Evolutionary conservation across 2,888 invertebrate genomes (phyloP).

Genomic region (Electrophaes corylata): DNA sequence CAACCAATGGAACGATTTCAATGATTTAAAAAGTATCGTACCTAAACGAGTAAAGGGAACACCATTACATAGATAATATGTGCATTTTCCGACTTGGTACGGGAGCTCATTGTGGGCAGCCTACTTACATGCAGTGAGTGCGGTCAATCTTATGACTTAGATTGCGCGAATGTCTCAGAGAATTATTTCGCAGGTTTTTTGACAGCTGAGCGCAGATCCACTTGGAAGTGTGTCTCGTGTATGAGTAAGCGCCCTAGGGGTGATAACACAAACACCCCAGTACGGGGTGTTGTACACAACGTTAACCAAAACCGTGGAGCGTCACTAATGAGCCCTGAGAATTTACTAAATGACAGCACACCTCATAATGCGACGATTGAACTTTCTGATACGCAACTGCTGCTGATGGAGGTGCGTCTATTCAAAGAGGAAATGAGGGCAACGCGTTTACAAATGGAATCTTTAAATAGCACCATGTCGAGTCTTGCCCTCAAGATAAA

Average conservation of each 20-base stretch:
- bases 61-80: too few species aligned
- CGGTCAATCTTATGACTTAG: background rate
- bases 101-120: background rate
- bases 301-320: background rate
- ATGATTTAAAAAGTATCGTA: too few species aligned
- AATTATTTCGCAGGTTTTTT: background rate
- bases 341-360: background rate
- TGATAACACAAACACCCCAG: background rate
- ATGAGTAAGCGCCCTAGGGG: background rate
- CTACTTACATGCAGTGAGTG: background rate
- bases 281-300: background rate
- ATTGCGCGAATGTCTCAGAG: background rate
- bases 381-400: background rate
- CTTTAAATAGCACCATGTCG: background rate
- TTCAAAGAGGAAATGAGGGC: conserved; percentile 2
- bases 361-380: background rate
- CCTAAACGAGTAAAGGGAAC: too few species aligned
- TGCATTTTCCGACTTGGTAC: too few species aligned
- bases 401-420: background rate
- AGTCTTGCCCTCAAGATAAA: background rate
- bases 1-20: too few species aligned
- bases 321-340: background rate
- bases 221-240: background rate
- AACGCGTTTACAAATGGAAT: conserved; percentile 1
- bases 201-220: background rate